A percentile compares a stretch with the other conserved stretches of the same genome.
Conservation (phyloP, 1,140 invertebrate species). For the Pachyrhynchus sulphureomaculatus region DNA sequence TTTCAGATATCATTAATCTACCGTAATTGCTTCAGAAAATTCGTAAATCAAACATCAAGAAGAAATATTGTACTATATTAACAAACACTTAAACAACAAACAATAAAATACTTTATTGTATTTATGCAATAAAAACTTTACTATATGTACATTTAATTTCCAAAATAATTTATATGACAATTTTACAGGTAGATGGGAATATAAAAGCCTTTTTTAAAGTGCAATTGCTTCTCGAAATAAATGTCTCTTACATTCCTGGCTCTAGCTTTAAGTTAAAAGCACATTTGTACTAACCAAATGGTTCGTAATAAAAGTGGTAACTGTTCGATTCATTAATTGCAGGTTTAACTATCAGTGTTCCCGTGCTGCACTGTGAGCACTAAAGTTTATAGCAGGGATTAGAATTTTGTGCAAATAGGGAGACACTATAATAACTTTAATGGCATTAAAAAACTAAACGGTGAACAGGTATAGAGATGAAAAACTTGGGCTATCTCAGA, state of each 20-base stretch:
- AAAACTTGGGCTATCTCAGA: no score
- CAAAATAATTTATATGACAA: not conserved
- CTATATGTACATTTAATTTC: not conserved
- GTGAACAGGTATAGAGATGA: no score
- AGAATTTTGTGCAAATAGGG: not conserved
- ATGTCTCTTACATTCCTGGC: not conserved
- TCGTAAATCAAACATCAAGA: no score
- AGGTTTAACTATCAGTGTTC: not conserved
- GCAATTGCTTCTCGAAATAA: not conserved
- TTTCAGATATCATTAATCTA: no score
- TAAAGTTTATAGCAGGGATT: not conserved
- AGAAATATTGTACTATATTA: no score
- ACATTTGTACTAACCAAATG: constrained; percentile 6
- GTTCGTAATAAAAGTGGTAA: constrained; percentile 1
- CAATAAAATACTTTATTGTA: no score
- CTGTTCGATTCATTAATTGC: constrained; percentile 9
- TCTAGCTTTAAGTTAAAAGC: constrained; percentile 6
- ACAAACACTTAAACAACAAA: no score
- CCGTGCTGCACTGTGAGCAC: not conserved
- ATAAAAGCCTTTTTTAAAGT: not conserved
- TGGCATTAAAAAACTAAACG: no score
- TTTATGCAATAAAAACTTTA: no score
- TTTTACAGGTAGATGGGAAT: not conserved
- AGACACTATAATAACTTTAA: not conserved
- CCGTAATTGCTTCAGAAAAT: no score